Base-by-base conservation (phyloP, 2,113 vertebrate species). In the Dromaius novaehollandiae region DNA sequence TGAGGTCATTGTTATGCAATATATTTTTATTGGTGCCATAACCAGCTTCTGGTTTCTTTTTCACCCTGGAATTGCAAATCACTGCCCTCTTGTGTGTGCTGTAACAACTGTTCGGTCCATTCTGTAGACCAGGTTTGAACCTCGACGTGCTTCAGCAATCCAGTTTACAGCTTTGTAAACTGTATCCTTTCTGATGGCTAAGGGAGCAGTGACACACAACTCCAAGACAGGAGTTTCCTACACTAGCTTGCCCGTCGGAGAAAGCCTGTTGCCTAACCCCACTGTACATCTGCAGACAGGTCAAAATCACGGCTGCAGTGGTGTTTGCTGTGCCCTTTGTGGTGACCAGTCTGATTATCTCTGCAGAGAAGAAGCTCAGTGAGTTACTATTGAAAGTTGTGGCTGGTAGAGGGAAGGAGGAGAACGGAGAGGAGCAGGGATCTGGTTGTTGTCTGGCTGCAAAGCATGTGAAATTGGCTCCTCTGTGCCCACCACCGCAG, bases 11-110 rank as follows among this genome's bases (percentile, higher is more conserved):
- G 6, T 86, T 74, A 7, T 17, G 32, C 17, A 51, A 6, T 64
- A 5, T 3, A 1, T 58, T 5, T 88, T 44, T 16, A 5, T 42
- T 68, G 83, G 15, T 87, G 51, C 69, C 74, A 91, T 64, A 78
- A 74, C 65, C 70, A 80, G n/a, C 44, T 80, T 90, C 63, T 86
- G 32, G 8, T 94, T 94, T 82, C 58, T 56, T 74, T 82, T 40
- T 76, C 25, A 80, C 12, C 5, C 25, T 90, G 69, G n/a, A 71
- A 76, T 56, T 68, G 38, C 51, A 85, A 76, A 76, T 69, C 6
- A 4, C 42, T 89, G 24, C 21, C 75, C 30, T 88, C 12, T 16
- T 60, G 8, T 61, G n/a, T 36, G 32, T 80, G 7, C 25, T 90
- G 16, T 26, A 51, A 2, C 53, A 69, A 13, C 25, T 74, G 25